Evolutionary conservation across 2,113 vertebrate species (phyloP), one percentile per base, ranked within the genome.

Genomic region (Leucopsar rothschildi): DNA sequence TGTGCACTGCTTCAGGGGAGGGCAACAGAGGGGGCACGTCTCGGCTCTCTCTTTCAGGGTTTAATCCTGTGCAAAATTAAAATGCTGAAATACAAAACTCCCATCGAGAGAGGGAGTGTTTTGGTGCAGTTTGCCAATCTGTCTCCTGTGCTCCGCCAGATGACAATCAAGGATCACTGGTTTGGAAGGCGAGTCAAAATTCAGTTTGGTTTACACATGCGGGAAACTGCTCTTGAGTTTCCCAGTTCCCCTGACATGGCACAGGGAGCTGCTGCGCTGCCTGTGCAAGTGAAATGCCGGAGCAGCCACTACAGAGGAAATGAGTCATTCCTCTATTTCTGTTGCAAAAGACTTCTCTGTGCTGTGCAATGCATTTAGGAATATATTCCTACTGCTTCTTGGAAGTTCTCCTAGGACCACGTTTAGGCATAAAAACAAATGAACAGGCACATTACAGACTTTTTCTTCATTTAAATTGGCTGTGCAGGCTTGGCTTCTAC

Each of bases 281-380:
- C 78, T 80, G 87, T 35, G 92, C 25, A 2, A 86, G 79, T 11
- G 47, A 81, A 95, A 85, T 15, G 6, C 72, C 1, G 39, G 90
- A 94, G 92, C 94, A 73, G 86, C 93, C 60, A 81, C 93, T 93
- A 6, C 59, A 95, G 88, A 97, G 97, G 97, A 97, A 97, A 89
- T 97, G 96, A 97, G 77, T 97, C 96, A 97, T 95, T 85, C 86
- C 77, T 73, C 96, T 90, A 69, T 92, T 96, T 94, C 93, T 95
- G 89, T 76, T 86, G 93, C 85, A 78, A 72, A 75, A 90, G 56
- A 15, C 57, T 93, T 57, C 70, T 70, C 73, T 61, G 82, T 5
- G 27, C 79, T 47, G 72, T 56, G 56, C 71, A 73, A 35, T 70
- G 69, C 42, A 8, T 89, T 92, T 81, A 84, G 70, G 77, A 88